phyloP scores from a whole-genome alignment of 2,113 vertebrate species.

The Acanthochromis polyacanthus region DNA sequence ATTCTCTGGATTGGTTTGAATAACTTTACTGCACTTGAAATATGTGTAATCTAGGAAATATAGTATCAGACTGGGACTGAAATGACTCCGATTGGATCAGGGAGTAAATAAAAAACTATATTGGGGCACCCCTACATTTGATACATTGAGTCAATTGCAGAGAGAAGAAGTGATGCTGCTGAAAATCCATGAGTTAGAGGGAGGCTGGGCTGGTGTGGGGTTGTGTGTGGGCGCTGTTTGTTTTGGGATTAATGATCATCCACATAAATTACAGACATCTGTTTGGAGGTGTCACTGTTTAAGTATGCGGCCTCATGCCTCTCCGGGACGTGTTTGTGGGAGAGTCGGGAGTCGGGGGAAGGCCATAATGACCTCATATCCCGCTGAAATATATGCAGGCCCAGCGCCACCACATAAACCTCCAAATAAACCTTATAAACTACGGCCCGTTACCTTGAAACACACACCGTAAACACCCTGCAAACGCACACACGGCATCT shows the following conservation, averaged over 20 bases:
- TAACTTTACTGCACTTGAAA: too few relatives aligned
- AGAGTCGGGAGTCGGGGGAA: neutral
- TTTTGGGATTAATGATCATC: slow-evolving; percentile 59
- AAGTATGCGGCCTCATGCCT: slow-evolving; percentile 68
- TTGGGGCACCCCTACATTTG: too few relatives aligned
- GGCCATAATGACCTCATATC: slow-evolving; percentile 69
- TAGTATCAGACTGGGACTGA: too few relatives aligned
- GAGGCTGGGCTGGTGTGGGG: neutral
- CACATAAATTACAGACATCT: slow-evolving; percentile 64
- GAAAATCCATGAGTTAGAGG: neutral
- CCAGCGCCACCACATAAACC: slow-evolving; percentile 66
- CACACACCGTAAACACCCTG: slow-evolving; percentile 2
- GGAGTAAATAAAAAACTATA: too few relatives aligned
- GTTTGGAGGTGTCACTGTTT: slow-evolving; percentile 58
- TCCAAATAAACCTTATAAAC: slow-evolving; percentile 64
- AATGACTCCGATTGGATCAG: too few relatives aligned
- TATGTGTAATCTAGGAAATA: too few relatives aligned
- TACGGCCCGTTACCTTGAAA: slow-evolving; percentile 41
- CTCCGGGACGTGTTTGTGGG: slow-evolving; percentile 22
- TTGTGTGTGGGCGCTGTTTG: slow-evolving; percentile 44
- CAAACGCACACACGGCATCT: neutral
- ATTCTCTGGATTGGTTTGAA: too few relatives aligned
- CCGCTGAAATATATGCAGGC: slow-evolving; percentile 70
- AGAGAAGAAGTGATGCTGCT: neutral
- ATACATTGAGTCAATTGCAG: too few relatives aligned